A percentile compares a stretch with the other conserved stretches of the same genome.
Evolutionary conservation across 2,113 vertebrate genomes (phyloP).

Genomic region (Boleophthalmus pectinirostris): DNA sequence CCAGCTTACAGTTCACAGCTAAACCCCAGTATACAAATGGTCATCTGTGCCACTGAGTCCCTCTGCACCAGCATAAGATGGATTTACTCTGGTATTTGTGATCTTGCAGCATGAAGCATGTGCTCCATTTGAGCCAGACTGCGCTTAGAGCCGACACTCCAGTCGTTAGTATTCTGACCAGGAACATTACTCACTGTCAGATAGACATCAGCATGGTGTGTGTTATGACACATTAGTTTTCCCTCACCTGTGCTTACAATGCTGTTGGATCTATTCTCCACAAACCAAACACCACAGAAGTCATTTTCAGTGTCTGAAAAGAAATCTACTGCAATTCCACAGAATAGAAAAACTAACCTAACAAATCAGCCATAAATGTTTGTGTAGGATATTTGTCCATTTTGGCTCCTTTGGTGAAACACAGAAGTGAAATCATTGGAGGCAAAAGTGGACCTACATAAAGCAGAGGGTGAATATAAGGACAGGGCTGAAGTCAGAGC

Average conservation of each 20-base stretch:
- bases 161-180: constrained; percentile 55
- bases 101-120: constrained; percentile 42
- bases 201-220: constrained; percentile 41
- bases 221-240: constrained; percentile 46
- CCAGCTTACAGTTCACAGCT: constrained; percentile 38
- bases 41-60: constrained; percentile 26
- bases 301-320: not conserved
- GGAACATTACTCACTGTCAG: constrained; percentile 44
- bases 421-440: constrained; percentile 39
- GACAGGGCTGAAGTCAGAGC: too few species aligned
- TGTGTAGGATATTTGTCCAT: constrained; percentile 43
- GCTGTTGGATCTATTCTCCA: constrained; percentile 24
- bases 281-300: not conserved
- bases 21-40: constrained; percentile 32
- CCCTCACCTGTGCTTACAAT: constrained; percentile 36
- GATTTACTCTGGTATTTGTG: constrained; percentile 55
- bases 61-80: constrained; percentile 40
- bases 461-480: constrained; percentile 10
- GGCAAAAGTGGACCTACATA: constrained; percentile 25
- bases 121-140: constrained; percentile 26
- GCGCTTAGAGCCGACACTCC: constrained; percentile 27
- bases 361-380: constrained; percentile 21
- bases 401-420: constrained; percentile 24
- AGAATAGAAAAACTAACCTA: constrained; percentile 25
- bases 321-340: constrained; percentile 30